Evolutionary conservation across 2,113 vertebrate genomes (phyloP).

Genomic region (Mola mola): DNA sequence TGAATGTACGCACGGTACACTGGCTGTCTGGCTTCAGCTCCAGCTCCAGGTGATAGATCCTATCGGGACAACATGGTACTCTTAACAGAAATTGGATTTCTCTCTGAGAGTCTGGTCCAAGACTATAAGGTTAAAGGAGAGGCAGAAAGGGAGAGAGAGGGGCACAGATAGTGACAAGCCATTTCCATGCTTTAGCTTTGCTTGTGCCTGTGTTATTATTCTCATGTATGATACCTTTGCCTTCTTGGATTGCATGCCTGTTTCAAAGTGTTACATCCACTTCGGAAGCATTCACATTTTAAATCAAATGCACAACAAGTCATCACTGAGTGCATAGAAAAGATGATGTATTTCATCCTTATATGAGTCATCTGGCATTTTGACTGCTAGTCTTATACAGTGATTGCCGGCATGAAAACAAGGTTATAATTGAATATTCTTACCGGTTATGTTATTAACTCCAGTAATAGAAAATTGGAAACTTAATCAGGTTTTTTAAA

Average conservation of each 20-base stretch:
- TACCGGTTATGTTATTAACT: conserved; percentile 5
- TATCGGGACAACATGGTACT: conserved; percentile 73
- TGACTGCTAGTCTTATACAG: conserved; percentile 21
- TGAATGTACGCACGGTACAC: conserved; percentile 34
- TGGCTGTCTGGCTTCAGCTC: conserved; percentile 46
- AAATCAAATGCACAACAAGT: not conserved
- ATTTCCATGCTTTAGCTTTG: conserved; percentile 43
- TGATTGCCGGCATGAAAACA: conserved; percentile 27
- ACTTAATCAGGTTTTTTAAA: conserved; percentile 21
- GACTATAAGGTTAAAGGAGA: conserved; percentile 33
- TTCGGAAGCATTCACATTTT: conserved; percentile 11
- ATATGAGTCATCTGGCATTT: conserved; percentile 56
- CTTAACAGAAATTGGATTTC: conserved; percentile 78
- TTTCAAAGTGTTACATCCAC: conserved; percentile 7
- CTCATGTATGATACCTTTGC: not conserved
- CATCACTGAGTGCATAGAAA: conserved; percentile 1
- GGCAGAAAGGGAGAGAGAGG: conserved; percentile 6
- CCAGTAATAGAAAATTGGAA: conserved; percentile 8
- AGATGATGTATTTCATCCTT: conserved; percentile 11
- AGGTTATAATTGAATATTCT: conserved; percentile 42
- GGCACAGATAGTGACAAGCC: conserved; percentile 37
- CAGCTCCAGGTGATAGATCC: conserved; percentile 74
- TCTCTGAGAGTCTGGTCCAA: conserved; percentile 58
- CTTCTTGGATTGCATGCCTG: not conserved
- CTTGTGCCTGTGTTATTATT: conserved; percentile 17